Conservation (phyloP, 2,888 invertebrate species). For the Nymphalis polychloros region DNA sequence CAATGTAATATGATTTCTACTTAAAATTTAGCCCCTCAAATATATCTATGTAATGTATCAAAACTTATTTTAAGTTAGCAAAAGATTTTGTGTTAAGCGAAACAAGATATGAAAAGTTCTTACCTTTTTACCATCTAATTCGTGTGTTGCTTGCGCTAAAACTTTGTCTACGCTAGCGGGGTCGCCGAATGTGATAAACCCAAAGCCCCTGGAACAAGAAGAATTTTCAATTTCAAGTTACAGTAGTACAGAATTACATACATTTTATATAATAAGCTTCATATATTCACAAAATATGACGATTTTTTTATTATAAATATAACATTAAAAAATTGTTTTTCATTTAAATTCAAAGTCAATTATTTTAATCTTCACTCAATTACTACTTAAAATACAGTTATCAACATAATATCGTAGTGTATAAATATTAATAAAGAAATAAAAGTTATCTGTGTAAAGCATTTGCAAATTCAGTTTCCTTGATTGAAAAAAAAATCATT, state of each 20-base stretch:
- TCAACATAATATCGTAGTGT: no score
- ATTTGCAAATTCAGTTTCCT: no score
- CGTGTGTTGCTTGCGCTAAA: constrained; percentile 98
- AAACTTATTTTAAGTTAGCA: constrained; percentile 35
- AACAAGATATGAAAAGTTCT: constrained; percentile 50
- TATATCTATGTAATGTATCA: constrained; percentile 20
- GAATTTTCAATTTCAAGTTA: constrained; percentile 32
- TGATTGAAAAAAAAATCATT: no score
- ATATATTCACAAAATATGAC: neutral
- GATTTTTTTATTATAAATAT: neutral
- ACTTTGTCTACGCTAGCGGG: constrained; percentile 99
- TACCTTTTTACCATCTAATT: constrained; percentile 99
- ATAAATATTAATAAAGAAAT: no score
- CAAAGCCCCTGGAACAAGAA: constrained; percentile 93
- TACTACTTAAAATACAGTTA: no score
- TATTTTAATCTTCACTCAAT: no score
- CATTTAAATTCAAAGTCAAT: no score
- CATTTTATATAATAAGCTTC: constrained; percentile 9
- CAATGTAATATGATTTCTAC: constrained; percentile 5
- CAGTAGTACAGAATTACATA: constrained; percentile 25
- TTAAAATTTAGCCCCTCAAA: constrained; percentile 9
- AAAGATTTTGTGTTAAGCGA: constrained; percentile 35
- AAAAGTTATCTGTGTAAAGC: no score
- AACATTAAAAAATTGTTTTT: no score
- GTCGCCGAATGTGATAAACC: constrained; percentile 99